These are phyloP conservation scores for Drosophila rhopaloa DNA, from an alignment of 1,140 invertebrate species.

Conservation along the genomic window DNA sequence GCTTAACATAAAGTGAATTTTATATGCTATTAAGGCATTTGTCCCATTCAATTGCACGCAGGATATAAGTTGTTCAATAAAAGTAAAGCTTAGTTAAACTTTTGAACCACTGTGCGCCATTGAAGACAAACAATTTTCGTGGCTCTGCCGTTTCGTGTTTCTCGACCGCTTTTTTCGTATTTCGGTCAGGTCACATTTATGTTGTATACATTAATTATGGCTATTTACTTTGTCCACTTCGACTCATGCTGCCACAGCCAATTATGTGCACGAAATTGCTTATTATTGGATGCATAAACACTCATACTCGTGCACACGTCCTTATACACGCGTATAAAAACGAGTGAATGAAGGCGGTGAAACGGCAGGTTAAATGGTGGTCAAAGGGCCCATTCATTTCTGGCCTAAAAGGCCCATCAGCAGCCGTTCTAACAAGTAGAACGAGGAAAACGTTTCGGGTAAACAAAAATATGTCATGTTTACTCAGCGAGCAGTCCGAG, in stretches of 20 bases:
- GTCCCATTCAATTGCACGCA: background rate
- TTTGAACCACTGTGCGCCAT: constrained; percentile 28
- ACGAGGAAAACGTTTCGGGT: constrained; percentile 47
- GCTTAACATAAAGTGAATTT: background rate
- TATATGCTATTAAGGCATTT: background rate
- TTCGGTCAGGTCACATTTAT: constrained; percentile 79
- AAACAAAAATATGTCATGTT: constrained; percentile 76
- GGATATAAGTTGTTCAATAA: background rate
- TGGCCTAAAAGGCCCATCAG: constrained; percentile 71
- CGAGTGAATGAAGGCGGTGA: constrained; percentile 43
- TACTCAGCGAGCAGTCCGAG: constrained; percentile 63
- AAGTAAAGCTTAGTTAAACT: background rate
- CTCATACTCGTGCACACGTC: constrained; percentile 15
- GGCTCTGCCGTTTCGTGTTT: constrained; percentile 17
- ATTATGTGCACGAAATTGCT: constrained; percentile 81
- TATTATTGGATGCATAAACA: constrained; percentile 76
- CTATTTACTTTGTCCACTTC: constrained; percentile 68
- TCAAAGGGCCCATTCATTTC: constrained; percentile 67
- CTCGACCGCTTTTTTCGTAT: constrained; percentile 65
- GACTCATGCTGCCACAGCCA: constrained; percentile 57
- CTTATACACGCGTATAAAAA: constrained; percentile 17
- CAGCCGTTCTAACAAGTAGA: constrained; percentile 23
- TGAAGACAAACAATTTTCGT: constrained; percentile 67
- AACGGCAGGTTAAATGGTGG: constrained; percentile 73
- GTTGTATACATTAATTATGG: constrained; percentile 83